phyloP scores from a whole-genome alignment of 2,797 vertebrate genomes.

The Enteromius treurensis region DNA sequence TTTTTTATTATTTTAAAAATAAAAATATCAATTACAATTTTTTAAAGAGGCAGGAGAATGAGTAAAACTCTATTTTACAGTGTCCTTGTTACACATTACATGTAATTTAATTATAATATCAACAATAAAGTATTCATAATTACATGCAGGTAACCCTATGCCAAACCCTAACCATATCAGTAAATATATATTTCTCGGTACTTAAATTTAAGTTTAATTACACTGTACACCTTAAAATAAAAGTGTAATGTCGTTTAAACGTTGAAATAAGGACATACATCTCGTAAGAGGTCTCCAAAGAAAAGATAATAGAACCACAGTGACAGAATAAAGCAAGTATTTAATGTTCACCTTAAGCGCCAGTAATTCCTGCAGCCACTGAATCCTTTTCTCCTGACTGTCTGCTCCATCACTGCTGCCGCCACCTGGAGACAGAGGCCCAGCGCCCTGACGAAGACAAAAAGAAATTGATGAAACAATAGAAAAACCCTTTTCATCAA shows the following conservation, averaged over 20 bases:
- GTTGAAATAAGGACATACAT: constrained; percentile 17
- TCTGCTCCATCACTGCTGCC: constrained; percentile 71
- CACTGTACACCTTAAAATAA: not conserved
- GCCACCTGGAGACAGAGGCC: constrained; percentile 87
- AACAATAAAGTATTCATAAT: not conserved
- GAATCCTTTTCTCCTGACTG: constrained; percentile 81
- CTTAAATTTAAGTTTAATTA: not conserved
- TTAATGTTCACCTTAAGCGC: constrained; percentile 83
- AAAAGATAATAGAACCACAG: constrained; percentile 17
- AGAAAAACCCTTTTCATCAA: constrained; percentile 25
- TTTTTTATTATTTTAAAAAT: not conserved
- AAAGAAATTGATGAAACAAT: constrained; percentile 70
- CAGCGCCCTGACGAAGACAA: constrained; percentile 82
- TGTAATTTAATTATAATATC: not conserved
- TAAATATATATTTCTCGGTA: not conserved
- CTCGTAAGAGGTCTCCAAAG: constrained; percentile 15
- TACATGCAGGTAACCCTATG: not conserved
- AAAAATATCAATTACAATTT: too few relatives aligned
- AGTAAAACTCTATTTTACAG: not conserved
- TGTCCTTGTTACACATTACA: not conserved
- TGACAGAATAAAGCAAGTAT: constrained; percentile 20
- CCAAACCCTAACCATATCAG: not conserved
- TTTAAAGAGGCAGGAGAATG: constrained; percentile 3
- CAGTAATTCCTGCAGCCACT: constrained; percentile 86
- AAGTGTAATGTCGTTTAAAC: not conserved